phyloP scores from a whole-genome alignment of 2,888 invertebrate genomes.

The Acanthoscelides obtectus region DNA sequence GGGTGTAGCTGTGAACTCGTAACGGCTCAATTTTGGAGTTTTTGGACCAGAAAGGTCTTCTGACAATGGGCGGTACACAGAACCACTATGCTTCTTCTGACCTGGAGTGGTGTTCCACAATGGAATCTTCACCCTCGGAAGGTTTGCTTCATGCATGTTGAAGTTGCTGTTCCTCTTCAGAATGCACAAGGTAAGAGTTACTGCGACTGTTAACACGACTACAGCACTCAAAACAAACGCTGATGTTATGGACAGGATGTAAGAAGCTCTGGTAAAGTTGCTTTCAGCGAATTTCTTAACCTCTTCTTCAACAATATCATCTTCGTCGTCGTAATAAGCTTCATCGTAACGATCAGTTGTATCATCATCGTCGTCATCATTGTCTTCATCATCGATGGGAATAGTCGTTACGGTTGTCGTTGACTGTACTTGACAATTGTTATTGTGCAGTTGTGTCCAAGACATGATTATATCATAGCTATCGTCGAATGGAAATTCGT shows the following conservation, averaged over 20 bases:
- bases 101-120: constrained; percentile 40
- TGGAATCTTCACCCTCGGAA: constrained; percentile 41
- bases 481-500: constrained; percentile 25
- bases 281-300: constrained; percentile 13
- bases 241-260: constrained; percentile 45
- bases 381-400: constrained; percentile 41
- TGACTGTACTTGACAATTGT: constrained; percentile 16
- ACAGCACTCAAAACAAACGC: constrained; percentile 56
- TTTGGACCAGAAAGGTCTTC: constrained; percentile 68
- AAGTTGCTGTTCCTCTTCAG: constrained; percentile 36
- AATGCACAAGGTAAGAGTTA: constrained; percentile 39
- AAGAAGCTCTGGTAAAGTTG: constrained; percentile 31
- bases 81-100: constrained; percentile 65
- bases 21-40: constrained; percentile 59
- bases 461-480: constrained; percentile 23
- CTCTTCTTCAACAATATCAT: constrained; percentile 4
- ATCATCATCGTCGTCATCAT: constrained; percentile 39
- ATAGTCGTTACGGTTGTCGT: constrained; percentile 9
- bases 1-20: constrained; percentile 48
- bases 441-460: constrained; percentile 21
- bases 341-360: constrained; percentile 28
- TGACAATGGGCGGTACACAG: constrained; percentile 74
- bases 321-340: constrained; percentile 14
- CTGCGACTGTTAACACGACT: constrained; percentile 49
- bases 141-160: constrained; percentile 37